These are phyloP conservation scores for Microvelia longipes DNA, from an alignment of 1,140 invertebrate species.

Conservation along the genomic window DNA sequence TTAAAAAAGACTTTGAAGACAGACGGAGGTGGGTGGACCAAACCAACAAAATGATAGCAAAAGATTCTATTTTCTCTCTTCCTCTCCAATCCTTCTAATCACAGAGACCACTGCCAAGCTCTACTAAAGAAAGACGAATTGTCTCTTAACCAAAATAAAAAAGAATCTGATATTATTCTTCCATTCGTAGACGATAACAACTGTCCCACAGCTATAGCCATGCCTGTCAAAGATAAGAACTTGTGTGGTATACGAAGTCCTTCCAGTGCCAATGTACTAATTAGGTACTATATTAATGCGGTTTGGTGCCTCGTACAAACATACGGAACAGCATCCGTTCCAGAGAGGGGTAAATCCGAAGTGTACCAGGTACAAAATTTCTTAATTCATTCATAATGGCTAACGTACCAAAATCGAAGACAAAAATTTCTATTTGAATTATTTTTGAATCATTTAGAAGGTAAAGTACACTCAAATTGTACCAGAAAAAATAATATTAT, in stretches of 20 bases:
- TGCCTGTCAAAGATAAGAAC: conserved; percentile 13
- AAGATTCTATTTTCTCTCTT: too few relatives aligned
- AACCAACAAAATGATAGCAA: conserved; percentile 9
- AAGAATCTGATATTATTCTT: conserved; percentile 4
- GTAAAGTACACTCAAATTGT: too few relatives aligned
- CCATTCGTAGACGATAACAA: conserved; percentile 16
- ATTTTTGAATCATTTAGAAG: too few relatives aligned
- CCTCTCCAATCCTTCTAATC: neutral
- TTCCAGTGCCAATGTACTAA: conserved; percentile 10
- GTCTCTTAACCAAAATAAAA: neutral
- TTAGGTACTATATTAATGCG: conserved; percentile 12
- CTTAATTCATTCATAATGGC: too few relatives aligned
- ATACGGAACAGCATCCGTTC: neutral
- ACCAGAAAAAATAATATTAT: too few relatives aligned
- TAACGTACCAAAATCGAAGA: too few relatives aligned
- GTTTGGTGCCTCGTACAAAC: conserved; percentile 1
- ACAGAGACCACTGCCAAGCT: neutral
- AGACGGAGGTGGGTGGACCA: conserved; percentile 17
- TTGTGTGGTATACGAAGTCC: conserved; percentile 10
- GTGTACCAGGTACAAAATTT: neutral
- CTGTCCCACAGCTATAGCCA: conserved; percentile 12
- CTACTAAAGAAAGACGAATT: neutral
- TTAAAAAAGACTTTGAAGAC: conserved; percentile 15
- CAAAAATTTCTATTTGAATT: too few relatives aligned
- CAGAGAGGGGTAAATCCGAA: neutral